These are phyloP conservation scores for Drosophila busckii DNA, from an alignment of 1,140 invertebrate species.

Conservation along the genomic window DNA sequence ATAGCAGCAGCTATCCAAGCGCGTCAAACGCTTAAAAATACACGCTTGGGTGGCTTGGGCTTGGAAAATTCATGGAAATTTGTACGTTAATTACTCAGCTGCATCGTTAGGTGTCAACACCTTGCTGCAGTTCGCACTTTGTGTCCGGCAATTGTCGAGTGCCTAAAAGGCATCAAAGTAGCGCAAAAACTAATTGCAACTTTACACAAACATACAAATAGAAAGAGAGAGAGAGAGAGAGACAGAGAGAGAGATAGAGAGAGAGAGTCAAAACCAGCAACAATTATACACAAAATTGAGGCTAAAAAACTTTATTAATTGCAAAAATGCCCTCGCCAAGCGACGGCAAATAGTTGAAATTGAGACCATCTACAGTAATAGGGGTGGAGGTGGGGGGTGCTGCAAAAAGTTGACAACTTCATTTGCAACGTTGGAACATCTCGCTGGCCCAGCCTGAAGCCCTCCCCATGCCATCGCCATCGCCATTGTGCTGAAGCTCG, in stretches of 20 bases:
- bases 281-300: constrained; percentile 74
- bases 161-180: constrained; percentile 74
- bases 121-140: constrained; percentile 3
- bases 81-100: constrained; percentile 69
- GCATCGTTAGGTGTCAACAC: constrained; percentile 1
- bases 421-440: constrained; percentile 52
- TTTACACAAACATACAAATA: constrained; percentile 57
- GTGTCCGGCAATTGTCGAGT: constrained; percentile 67
- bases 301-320: constrained; percentile 76
- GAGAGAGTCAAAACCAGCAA: constrained; percentile 48
- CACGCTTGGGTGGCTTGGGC: constrained; percentile 20
- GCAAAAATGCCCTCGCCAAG: constrained; percentile 66
- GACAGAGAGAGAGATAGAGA: constrained; percentile 27
- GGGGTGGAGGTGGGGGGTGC: neutral
- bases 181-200: constrained; percentile 71
- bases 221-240: no score
- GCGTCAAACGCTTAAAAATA: no score
- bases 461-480: neutral
- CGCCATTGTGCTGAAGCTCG: constrained; percentile 63
- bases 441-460: neutral
- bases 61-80: constrained; percentile 44
- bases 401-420: constrained; percentile 71
- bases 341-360: constrained; percentile 66
- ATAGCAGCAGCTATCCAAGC: no score
- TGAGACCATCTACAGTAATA: constrained; percentile 35